Evolutionary conservation across 2,113 vertebrate species (phyloP).

Genomic region (Ciconia boyciana): DNA sequence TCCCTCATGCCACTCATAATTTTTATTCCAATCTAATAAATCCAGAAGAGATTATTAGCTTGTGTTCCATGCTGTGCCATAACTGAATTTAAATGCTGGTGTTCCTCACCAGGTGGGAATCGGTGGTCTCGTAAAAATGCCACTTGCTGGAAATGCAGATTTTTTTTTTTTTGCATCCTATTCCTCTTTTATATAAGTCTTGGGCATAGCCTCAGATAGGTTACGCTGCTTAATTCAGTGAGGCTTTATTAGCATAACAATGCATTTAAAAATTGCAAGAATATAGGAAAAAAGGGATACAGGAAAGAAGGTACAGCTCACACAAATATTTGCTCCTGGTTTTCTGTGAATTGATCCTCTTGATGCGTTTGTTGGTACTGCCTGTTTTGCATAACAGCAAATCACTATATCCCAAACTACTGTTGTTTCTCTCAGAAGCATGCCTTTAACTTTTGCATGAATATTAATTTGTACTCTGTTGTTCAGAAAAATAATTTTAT

Average conservation of each 20-base stretch:
- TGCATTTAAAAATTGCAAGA: neutral
- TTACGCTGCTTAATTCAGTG: neutral
- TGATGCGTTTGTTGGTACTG: neutral
- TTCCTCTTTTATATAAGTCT: neutral
- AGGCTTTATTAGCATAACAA: neutral
- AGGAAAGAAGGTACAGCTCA: neutral
- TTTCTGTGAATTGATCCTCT: neutral
- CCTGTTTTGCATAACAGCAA: neutral
- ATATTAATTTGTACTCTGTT: neutral
- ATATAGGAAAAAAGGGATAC: neutral
- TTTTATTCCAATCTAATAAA: conserved; percentile 2
- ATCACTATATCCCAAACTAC: neutral
- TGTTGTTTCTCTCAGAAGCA: neutral
- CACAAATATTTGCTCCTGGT: neutral
- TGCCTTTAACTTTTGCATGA: neutral
- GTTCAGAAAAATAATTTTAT: neutral
- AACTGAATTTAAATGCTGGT: neutral
- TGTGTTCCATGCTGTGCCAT: neutral
- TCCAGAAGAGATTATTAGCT: neutral
- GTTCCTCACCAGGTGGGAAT: neutral
- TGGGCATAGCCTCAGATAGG: neutral
- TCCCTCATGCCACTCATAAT: neutral
- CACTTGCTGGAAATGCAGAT: neutral
- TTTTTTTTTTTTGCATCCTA: neutral
- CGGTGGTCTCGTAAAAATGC: neutral